These are phyloP conservation scores for Elaphurus davidianus DNA, from an alignment of 2,113 vertebrate genomes.

Conservation along the genomic window DNA sequence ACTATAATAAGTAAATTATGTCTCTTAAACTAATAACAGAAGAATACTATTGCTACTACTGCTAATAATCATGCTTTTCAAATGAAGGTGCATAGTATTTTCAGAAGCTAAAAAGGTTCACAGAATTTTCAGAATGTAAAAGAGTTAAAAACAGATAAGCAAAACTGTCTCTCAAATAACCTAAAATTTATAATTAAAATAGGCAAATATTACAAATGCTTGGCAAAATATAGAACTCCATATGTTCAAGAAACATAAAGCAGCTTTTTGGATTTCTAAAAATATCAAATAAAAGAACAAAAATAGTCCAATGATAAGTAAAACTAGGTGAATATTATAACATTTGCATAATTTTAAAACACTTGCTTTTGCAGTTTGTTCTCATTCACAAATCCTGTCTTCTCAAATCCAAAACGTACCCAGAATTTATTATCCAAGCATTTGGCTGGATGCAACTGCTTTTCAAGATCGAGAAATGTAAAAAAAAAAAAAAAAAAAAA, in stretches of 20 bases:
- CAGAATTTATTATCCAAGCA: not conserved
- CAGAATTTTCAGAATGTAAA: not conserved
- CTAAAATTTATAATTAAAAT: not conserved
- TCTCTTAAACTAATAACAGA: slow-evolving; percentile 67
- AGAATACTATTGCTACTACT: slow-evolving; percentile 62
- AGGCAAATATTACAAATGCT: not conserved
- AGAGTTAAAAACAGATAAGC: not conserved
- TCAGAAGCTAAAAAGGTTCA: not conserved
- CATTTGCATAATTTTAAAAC: not conserved
- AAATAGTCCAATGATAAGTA: not conserved
- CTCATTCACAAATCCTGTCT: not conserved
- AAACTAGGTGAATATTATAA: not conserved
- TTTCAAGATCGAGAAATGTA: not conserved
- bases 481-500: not conserved
- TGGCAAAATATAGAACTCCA: not conserved
- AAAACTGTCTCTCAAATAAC: not conserved
- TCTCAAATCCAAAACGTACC: not conserved
- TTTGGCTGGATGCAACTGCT: not conserved
- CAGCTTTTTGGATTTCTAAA: not conserved
- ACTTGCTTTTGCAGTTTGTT: not conserved
- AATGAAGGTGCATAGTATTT: not conserved
- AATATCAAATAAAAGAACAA: not conserved
- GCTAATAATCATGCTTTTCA: slow-evolving; percentile 61
- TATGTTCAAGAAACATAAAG: not conserved
- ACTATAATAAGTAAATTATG: slow-evolving; percentile 61